phyloP scores from a whole-genome alignment of 2,113 vertebrate genomes.

The Cromileptes altivelis region DNA sequence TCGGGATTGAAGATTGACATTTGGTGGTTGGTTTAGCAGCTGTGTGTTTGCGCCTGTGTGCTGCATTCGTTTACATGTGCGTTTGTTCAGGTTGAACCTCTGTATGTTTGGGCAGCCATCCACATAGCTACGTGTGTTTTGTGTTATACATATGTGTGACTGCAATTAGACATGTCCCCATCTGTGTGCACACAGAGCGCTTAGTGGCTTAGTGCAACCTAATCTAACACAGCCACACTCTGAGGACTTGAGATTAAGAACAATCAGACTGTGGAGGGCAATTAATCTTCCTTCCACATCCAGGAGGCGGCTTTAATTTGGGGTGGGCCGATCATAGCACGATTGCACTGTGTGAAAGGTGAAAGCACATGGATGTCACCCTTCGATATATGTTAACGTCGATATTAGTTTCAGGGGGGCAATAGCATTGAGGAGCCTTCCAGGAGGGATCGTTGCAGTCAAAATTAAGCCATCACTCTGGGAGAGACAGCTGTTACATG shows the following conservation, averaged over 20 bases:
- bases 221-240: slow-evolving; percentile 64
- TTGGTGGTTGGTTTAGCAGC: slow-evolving; percentile 59
- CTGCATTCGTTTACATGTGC: slow-evolving; percentile 13
- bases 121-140: slow-evolving; percentile 6
- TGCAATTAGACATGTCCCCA: slow-evolving; percentile 7
- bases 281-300: slow-evolving; percentile 72
- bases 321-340: slow-evolving; percentile 45
- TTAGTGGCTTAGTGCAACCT: slow-evolving; percentile 56
- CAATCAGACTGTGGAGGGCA: slow-evolving; percentile 61
- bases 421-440: slow-evolving; percentile 34
- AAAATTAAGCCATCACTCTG: slow-evolving; percentile 74
- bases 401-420: slow-evolving; percentile 68
- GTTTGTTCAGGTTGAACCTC: slow-evolving; percentile 23
- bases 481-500: slow-evolving; percentile 66
- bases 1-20: slow-evolving; percentile 69
- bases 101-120: slow-evolving; percentile 8
- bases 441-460: slow-evolving; percentile 37
- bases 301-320: slow-evolving; percentile 61
- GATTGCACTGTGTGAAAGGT: slow-evolving; percentile 53
- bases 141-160: slow-evolving; percentile 37
- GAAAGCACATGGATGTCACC: slow-evolving; percentile 65
- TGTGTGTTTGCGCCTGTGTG: neutral
- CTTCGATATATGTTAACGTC: slow-evolving; percentile 67
- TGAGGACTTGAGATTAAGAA: slow-evolving; percentile 62
- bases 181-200: slow-evolving; percentile 34